Evolutionary conservation across 2,113 vertebrate genomes (phyloP).

Genomic region (Sander vitreus): DNA sequence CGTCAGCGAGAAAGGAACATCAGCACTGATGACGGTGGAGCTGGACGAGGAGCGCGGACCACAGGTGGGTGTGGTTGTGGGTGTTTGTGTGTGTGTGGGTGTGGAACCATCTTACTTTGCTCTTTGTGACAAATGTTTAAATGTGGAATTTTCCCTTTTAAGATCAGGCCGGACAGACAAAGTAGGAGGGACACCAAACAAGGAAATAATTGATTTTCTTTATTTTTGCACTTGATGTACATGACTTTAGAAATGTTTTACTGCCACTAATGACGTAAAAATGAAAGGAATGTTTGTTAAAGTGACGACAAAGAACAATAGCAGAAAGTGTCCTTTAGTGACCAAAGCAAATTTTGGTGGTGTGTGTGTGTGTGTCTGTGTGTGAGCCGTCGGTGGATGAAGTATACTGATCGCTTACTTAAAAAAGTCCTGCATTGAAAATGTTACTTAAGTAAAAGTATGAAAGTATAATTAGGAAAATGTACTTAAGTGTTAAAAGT

Average conservation of each 20-base stretch:
- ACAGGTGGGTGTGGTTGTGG: slow-evolving; percentile 77
- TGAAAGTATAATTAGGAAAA: too few species aligned
- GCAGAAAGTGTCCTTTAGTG: neutral
- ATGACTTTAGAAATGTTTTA: neutral
- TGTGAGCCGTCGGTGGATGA: too few species aligned
- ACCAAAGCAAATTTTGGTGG: neutral
- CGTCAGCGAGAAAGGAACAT: slow-evolving; percentile 94
- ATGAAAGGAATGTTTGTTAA: neutral
- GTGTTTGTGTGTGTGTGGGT: too few species aligned
- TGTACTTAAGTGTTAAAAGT: too few species aligned
- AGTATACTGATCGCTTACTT: too few species aligned
- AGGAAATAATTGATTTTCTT: neutral
- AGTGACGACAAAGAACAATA: neutral
- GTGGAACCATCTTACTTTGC: neutral
- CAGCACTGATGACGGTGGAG: slow-evolving; percentile 94
- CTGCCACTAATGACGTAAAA: neutral
- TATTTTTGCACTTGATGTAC: neutral
- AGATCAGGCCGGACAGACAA: neutral
- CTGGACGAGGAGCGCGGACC: slow-evolving; percentile 93
- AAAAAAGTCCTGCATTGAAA: too few species aligned
- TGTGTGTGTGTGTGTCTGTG: too few species aligned
- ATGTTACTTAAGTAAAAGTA: too few species aligned
- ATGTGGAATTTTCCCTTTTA: slow-evolving; percentile 3
- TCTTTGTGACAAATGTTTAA: neutral
- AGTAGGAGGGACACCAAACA: neutral